phyloP scores from a whole-genome alignment of 1,140 invertebrate species.

The Drosophila nannoptera region DNA sequence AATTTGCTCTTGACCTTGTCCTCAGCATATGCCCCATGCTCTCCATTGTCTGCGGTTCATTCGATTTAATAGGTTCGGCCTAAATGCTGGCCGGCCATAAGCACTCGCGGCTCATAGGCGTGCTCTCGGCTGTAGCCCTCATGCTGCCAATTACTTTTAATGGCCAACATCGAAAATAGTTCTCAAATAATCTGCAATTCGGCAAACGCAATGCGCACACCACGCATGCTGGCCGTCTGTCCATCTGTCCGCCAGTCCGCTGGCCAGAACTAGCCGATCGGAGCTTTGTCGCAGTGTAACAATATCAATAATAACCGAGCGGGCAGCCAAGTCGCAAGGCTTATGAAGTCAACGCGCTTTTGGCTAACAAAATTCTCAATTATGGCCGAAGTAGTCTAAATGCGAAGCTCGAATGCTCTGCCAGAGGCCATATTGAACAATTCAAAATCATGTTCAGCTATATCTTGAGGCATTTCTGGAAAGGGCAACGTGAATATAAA shows the following conservation, averaged over 20 bases:
- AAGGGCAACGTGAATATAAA: too few species aligned
- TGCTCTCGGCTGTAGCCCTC: background rate
- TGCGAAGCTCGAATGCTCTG: background rate
- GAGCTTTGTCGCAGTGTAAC: slow-evolving; percentile 30
- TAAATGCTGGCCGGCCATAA: slow-evolving; percentile 12
- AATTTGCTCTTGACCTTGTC: slow-evolving; percentile 59
- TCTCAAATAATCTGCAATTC: slow-evolving; percentile 44
- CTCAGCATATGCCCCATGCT: slow-evolving; percentile 18
- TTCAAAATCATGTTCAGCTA: too few species aligned
- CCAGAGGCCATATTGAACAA: background rate
- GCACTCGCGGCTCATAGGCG: background rate
- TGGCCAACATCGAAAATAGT: slow-evolving; percentile 38
- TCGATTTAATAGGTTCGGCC: slow-evolving; percentile 21
- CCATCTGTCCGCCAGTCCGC: background rate
- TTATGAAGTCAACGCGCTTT: background rate
- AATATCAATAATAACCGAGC: slow-evolving; percentile 25
- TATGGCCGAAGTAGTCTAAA: background rate
- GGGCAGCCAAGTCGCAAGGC: slow-evolving; percentile 4
- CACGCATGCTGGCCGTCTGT: slow-evolving; percentile 36
- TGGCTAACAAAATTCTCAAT: slow-evolving; percentile 14
- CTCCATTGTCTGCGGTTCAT: slow-evolving; percentile 46
- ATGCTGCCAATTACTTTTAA: slow-evolving; percentile 63
- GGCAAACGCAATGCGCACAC: slow-evolving; percentile 22
- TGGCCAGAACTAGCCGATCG: background rate
- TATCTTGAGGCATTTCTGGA: background rate